phyloP scores from a whole-genome alignment of 2,113 vertebrate genomes.

The Felis catus region DNA sequence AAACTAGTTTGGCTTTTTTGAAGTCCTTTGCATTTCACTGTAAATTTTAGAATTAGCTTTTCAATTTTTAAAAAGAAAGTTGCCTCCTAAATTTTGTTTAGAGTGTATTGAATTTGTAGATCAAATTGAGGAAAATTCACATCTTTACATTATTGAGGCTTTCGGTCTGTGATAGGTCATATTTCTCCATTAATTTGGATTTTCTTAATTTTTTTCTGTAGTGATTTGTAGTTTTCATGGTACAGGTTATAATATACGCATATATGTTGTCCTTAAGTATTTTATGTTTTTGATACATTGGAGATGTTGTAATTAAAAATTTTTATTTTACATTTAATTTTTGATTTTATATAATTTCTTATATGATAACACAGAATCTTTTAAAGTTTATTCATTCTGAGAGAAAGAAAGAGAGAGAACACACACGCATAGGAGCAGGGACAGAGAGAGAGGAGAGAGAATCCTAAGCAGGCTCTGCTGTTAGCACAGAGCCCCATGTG shows the following conservation, averaged over 20 bases:
- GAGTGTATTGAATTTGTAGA: not conserved
- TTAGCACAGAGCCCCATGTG: no score
- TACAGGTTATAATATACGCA: not conserved
- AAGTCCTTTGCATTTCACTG: not conserved
- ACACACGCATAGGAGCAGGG: no score
- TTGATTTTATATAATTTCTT: not conserved
- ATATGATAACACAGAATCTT: not conserved
- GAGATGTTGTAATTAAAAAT: not conserved
- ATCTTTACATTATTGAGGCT: not conserved
- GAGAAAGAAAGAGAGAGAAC: no score
- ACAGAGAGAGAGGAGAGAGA: no score
- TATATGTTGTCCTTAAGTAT: not conserved
- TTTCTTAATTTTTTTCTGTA: not conserved
- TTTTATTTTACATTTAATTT: not conserved
- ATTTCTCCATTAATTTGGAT: not conserved
- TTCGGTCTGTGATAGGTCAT: not conserved
- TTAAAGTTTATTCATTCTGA: no score
- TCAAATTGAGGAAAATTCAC: not conserved
- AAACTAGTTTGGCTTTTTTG: conserved; percentile 2
- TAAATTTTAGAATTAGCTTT: not conserved
- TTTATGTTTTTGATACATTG: not conserved
- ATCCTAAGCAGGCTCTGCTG: no score
- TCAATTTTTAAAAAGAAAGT: not conserved
- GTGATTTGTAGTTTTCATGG: not conserved
- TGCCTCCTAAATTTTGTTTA: not conserved